Evolutionary conservation across 1,140 invertebrate species (phyloP), one percentile per base, ranked within the genome.

Genomic region (Sinella curviseta): DNA sequence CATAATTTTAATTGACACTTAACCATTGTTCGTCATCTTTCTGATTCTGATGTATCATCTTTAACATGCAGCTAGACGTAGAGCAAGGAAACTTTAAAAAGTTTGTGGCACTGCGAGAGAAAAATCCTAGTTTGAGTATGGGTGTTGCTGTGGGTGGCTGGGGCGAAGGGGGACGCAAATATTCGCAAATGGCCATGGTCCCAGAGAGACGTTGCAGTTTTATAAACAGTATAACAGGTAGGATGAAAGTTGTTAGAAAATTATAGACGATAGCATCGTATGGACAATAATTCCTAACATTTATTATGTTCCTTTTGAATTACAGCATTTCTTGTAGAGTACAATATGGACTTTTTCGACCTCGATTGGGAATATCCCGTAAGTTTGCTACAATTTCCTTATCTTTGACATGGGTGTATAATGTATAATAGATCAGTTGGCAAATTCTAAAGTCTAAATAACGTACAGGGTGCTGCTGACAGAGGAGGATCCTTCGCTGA

Each of bases 61-160:
- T 65, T 65, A 12, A 65, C 8, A 65, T 65, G 57, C 83, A 92
- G 90, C 83, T 94, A 81, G 94, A 95, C 83, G 88, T 93, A 1
- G 89, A 93, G 8, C 88, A 93, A 81, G 90, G 90, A 84, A 94
- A 94, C 0, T 97, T 94, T 87, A 87, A 87, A n/a, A 94, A 94
- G 83, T 97, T 97, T 85, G 94, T 93, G 0, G 88, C 89, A 4
- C 87, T 97, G 1, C 92, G 91, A 35, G 85, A 89, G 17, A 92
- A 90, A 26, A 90, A 93, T 86, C 94, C 94, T 0, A 85, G 90
- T 26, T 86, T 96, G 14, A 95, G 95, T 86, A 90, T 94, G 4
- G 87, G 91, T 84, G 88, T 96, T 0, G 94, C 95, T 0, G 92
- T 97, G 0, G 82, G 82, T 20, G 82, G 82, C 34, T 83, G 70